Evolutionary conservation across 2,888 invertebrate genomes (phyloP), one percentile per base, ranked within the genome.

Genomic region (Aelia acuminata): DNA sequence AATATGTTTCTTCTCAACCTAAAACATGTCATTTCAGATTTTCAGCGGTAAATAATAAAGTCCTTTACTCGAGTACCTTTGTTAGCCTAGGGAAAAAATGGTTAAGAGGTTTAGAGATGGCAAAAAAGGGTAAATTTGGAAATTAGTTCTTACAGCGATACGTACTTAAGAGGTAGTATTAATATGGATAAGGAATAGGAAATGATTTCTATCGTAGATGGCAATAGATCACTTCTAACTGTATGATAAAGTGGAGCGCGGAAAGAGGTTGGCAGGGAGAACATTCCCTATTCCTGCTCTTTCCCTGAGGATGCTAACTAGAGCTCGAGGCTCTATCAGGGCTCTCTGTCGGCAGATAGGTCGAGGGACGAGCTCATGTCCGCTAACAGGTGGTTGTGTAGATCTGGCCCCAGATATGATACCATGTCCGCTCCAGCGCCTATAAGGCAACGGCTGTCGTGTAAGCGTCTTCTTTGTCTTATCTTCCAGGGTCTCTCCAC

Each of bases 311-410:
- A 80, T 31, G 80, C n/a, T 35, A 75, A 75, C 35, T 75, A 70
- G 70, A 35, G n/a, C 53, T 57, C 26, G n/a, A 15, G 43, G 1
- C 43, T 43, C 80, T 80, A 80, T 80, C 80, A 10, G n/a, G 15
- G 43, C 13, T 7, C 80, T 43, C n/a, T 43, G 43, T 80, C 80
- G 80, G 80, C 80, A 80, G 80, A 80, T 80, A 80, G 35, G 43
- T 20, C 18, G 63, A 31, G 63, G 63, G 35, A 35, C 63, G 63
- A 70, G 80, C 80, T 75, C 80, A 43, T 80, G 80, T 43, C 43
- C 80, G 80, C 80, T 80, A 85, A 57, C 85, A 85, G 85, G 85
- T 85, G 85, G 85, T 31, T 50, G 50, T 85, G 85, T 53, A 85
- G 85, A 85, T 85, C 85, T 31, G 22, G 13, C 49, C 7, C 31